Percentiles rank a stretch among this genome's conserved stretches.
Evolutionary conservation across 2,888 invertebrate species (phyloP).

Genomic region (Polymixis flavicincta): DNA sequence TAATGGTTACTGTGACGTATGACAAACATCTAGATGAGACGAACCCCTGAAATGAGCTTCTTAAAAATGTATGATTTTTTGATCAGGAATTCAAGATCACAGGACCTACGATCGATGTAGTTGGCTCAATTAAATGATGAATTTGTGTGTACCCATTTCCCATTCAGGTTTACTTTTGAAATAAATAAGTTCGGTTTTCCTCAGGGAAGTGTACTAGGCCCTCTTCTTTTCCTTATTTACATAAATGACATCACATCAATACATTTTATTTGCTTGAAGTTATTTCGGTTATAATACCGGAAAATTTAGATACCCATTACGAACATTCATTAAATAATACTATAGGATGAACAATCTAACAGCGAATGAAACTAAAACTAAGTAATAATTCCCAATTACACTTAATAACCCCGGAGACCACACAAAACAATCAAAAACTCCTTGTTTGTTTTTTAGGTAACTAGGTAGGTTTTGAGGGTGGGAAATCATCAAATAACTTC

Average conservation of each 20-base stretch:
- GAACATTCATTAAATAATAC: neutral
- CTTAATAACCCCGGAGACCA: too few species aligned
- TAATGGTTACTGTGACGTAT: too few species aligned
- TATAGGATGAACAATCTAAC: neutral
- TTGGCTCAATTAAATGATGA: neutral
- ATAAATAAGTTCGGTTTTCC: conserved; percentile 1
- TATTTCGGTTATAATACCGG: neutral
- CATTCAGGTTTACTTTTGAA: neutral
- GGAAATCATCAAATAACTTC: too few species aligned
- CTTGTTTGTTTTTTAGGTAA: too few species aligned
- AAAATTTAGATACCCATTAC: neutral
- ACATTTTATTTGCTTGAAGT: neutral
- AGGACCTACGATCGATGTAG: neutral
- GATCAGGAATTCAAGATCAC: conserved; percentile 3
- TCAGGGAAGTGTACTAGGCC: neutral
- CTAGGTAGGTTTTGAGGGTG: too few species aligned
- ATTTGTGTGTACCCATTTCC: neutral
- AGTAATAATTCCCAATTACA: neutral
- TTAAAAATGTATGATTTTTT: neutral
- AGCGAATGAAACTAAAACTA: neutral
- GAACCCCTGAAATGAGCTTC: neutral
- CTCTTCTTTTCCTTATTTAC: neutral
- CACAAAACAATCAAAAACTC: too few species aligned
- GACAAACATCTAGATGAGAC: neutral
- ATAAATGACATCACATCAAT: neutral